A percentile compares a stretch with the other conserved stretches of the same genome.
These are phyloP conservation scores for Linnaemya vulpina DNA, from an alignment of 2,888 invertebrate genomes.

Conservation along the genomic window DNA sequence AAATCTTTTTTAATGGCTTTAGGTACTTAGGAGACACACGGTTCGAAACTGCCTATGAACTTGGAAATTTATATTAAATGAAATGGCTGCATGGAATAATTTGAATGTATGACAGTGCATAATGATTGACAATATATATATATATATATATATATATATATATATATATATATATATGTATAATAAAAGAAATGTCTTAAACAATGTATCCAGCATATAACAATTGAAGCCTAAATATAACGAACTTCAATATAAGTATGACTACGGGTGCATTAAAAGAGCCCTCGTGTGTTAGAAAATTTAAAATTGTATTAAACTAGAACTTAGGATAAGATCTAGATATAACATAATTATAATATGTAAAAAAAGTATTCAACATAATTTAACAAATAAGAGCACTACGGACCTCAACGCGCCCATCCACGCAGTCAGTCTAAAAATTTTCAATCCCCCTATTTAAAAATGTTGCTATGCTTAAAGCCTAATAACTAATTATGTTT, in stretches of 20 bases:
- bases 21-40: too few species aligned
- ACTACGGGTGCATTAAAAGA: not conserved
- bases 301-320: not conserved
- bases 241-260: not conserved
- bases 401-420: constrained; percentile 1
- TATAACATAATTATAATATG: not conserved
- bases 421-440: not conserved
- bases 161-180: too few species aligned
- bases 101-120: too few species aligned
- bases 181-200: too few species aligned
- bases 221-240: not conserved
- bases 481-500: not conserved
- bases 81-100: too few species aligned
- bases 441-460: not conserved
- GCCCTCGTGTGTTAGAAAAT: not conserved
- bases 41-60: too few species aligned
- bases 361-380: not conserved
- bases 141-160: too few species aligned
- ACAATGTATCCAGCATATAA: not conserved
- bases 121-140: too few species aligned
- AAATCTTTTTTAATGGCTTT: too few species aligned
- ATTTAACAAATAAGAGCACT: constrained; percentile 1
- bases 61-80: too few species aligned
- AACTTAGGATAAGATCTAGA: not conserved
- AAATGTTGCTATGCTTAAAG: not conserved